Percentiles rank a stretch among this genome's conserved stretches.
phyloP scores from a whole-genome alignment of 2,113 vertebrate species.

The Erythrolamprus reginae region DNA sequence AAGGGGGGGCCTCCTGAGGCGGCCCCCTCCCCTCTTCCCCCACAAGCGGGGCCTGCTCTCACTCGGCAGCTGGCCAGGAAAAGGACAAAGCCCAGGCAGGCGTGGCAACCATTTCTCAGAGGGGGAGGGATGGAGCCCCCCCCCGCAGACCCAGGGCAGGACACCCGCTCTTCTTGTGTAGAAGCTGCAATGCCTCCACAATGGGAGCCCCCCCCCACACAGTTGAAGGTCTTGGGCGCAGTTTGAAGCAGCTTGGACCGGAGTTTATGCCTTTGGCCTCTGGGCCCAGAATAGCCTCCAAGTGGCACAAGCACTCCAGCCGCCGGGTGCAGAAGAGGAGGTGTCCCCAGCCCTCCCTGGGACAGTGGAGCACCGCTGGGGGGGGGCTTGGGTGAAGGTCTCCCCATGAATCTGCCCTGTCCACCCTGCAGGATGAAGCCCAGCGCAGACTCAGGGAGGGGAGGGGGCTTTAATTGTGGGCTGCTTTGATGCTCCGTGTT shows the following conservation, averaged over 20 bases:
- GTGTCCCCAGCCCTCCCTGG: too few species aligned
- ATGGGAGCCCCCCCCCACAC: neutral
- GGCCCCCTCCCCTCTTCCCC: neutral
- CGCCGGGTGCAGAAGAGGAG: neutral
- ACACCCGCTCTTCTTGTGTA: neutral
- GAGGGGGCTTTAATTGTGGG: neutral
- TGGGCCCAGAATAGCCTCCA: neutral
- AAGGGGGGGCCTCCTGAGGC: neutral
- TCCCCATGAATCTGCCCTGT: neutral
- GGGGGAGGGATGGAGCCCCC: neutral
- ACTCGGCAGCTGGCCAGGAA: neutral
- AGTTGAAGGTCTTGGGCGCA: neutral
- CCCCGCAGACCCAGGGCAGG: neutral
- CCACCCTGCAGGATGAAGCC: neutral
- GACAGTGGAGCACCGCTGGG: neutral
- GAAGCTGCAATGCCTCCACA: neutral
- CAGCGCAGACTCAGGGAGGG: neutral
- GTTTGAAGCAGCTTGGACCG: constrained; percentile 44
- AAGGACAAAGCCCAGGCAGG: neutral
- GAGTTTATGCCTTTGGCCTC: neutral
- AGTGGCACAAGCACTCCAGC: neutral
- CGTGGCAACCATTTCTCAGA: neutral
- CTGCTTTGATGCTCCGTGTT: neutral
- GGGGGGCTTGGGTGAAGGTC: neutral
- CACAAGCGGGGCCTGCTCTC: neutral